Base-by-base conservation (phyloP, 2,113 vertebrate species). In the Lanius collurio region DNA sequence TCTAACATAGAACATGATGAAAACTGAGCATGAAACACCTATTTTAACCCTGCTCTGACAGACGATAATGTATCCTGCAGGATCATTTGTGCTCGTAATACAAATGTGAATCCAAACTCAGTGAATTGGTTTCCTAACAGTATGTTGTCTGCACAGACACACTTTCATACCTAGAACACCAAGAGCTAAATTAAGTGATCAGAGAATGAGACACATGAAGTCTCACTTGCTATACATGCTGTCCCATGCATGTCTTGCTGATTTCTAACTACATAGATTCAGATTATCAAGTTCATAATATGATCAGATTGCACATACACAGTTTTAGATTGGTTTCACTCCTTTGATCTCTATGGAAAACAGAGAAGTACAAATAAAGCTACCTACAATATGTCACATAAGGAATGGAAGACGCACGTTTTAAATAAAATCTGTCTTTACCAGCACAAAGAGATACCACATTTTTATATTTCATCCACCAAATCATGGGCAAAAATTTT, bases 271-370 rank as follows among this genome's bases (percentile, higher is more conserved):
- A 50, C 30, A 14, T 13, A 9, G 22, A 44, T 56, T 69, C 41
- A 74, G 50, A 53, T 56, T 13, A 80, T 42, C 44, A 70, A 73
- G 9, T 56, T 79, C 18, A 31, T 49, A 16, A 63, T 11, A 73
- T 1, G 3, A 4, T n/a, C 27, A 65, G 31, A 52, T 49, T 3
- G 1, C 9, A 21, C 19, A 41, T 11, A 49, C 1, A 52, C 3
- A 57, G 5, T 39, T 83, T 83, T 64, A 73, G 49, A 76, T 63
- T 50, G 24, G 16, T 44, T 88, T 79, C 44, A 24, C 19, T 35
- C 33, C 12, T 57, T 83, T 80, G 19, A 83, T 90, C 20, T 21
- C 49, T 28, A 14, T 0, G 0, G 35, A 90, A 92, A 76, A 81
- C 1, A 75, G 13, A 89, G 28, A 89, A 65, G 4, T 37, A 77